Evolutionary conservation across 2,888 invertebrate genomes (phyloP).

Genomic region (Ellobium chinense): DNA sequence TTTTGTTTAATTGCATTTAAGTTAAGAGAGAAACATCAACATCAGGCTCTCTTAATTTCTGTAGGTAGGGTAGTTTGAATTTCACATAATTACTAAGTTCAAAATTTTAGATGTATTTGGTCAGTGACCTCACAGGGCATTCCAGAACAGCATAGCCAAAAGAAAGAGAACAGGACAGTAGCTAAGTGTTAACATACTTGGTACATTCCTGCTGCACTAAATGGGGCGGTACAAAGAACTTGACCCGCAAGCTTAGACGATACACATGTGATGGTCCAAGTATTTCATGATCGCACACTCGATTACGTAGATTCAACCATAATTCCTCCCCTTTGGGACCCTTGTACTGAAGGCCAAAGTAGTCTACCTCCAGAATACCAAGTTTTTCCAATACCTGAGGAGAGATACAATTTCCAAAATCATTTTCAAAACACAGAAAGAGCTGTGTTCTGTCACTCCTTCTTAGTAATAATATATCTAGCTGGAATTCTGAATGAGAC

Average conservation of each 20-base stretch:
- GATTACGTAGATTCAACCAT: conserved; percentile 93
- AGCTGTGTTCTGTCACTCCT: too few relatives aligned
- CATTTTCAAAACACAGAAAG: too few relatives aligned
- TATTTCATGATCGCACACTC: conserved; percentile 84
- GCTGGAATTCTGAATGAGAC: too few relatives aligned
- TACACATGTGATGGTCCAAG: conserved; percentile 83
- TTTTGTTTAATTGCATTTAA: background rate
- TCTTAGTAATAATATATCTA: too few relatives aligned
- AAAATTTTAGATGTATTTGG: too few relatives aligned
- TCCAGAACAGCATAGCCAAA: too few relatives aligned
- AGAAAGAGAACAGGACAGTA: too few relatives aligned
- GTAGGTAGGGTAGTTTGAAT: too few relatives aligned
- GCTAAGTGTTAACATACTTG: conserved; percentile 83
- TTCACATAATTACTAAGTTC: too few relatives aligned
- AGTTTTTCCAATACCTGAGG: conserved; percentile 89
- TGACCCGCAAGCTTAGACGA: conserved; percentile 87
- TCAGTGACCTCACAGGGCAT: too few relatives aligned
- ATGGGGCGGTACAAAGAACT: conserved; percentile 95
- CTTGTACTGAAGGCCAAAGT: conserved; percentile 90
- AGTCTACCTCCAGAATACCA: conserved; percentile 87
- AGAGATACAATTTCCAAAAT: conserved; percentile 22
- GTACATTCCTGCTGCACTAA: conserved; percentile 91
- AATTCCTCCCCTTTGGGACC: conserved; percentile 86
- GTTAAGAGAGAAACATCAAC: too few relatives aligned
- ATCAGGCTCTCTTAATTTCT: too few relatives aligned